Evolutionary conservation across 2,797 vertebrate species (phyloP).

Genomic region (Salmo trutta): DNA sequence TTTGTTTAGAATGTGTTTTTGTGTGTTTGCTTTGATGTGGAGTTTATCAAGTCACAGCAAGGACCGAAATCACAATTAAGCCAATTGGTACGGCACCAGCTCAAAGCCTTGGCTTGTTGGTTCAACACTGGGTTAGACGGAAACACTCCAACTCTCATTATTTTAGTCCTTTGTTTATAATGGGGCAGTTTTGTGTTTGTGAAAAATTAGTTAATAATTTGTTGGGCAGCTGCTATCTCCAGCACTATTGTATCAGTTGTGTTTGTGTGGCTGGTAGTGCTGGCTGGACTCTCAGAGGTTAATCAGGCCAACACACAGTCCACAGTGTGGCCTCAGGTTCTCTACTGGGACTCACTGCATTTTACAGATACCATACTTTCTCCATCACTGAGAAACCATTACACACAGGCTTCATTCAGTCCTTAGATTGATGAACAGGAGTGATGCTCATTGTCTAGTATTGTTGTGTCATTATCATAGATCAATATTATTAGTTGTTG

Average conservation of each 20-base stretch:
- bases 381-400: neutral
- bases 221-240: conserved; percentile 7
- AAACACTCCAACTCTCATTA: conserved; percentile 37
- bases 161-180: conserved; percentile 37
- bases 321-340: neutral
- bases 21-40: neutral
- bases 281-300: neutral
- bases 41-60: neutral
- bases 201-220: conserved; percentile 39
- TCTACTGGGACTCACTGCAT: neutral
- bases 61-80: conserved; percentile 32
- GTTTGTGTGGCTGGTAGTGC: conserved; percentile 9
- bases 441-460: neutral
- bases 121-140: conserved; percentile 27
- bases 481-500: conserved; percentile 1
- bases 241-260: conserved; percentile 16
- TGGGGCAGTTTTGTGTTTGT: conserved; percentile 24
- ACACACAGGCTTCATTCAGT: neutral
- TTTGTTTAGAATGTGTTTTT: conserved; percentile 9
- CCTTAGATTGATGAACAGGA: conserved; percentile 9
- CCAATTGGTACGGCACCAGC: conserved; percentile 22
- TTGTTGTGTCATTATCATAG: conserved; percentile 13
- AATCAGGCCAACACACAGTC: neutral
- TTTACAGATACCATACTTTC: neutral
- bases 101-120: conserved; percentile 41